Base-by-base conservation (phyloP, 2,888 invertebrate species). In the Torymus tubicola region DNA sequence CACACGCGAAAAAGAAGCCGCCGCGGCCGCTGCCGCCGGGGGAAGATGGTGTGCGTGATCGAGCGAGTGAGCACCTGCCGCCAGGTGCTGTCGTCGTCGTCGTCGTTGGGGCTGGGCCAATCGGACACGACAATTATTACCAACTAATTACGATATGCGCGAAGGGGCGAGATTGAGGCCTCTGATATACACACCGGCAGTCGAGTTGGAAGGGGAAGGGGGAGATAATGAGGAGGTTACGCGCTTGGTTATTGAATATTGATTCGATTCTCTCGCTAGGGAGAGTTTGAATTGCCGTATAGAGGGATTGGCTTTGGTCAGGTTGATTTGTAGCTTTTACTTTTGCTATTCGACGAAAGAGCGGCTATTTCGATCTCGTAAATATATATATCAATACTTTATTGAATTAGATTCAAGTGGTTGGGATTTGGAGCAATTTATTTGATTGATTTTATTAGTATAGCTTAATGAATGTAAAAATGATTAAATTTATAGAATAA, bases 101-200 rank as follows among this genome's bases (percentile, higher is more conserved):
- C n/a, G n/a, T n/a, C n/a, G n/a, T n/a, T n/a, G n/a, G 24, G 24
- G 24, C 2, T 2, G 24, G 52, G 55, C 83, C 75, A 76, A 79
- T 79, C 70, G 81, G 68, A 82, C 81, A 83, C 85, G 84, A 84
- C 79, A 84, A 86, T 86, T 85, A 86, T 84, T 84, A 83, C 84
- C 84, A 68, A 78, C 84, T 85, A 86, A 86, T 86, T 84, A 78
- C 82, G 57, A 68, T 68, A 52, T 18, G 60, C 18, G 42, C 53
- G 61, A n/a, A 55, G 55, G 0, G 53, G n/a, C 53, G 53, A 42
- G 79, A 63, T 67, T 24, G 31, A 68, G 69, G 18, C 42, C 24
- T 11, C 16, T 58, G 74, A 75, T 65, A 67, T 16, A 42, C 60
- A 52, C 61, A 18, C 24, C 24, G 24, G 24, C 24, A n/a, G n/a